phyloP scores from a whole-genome alignment of 2,888 invertebrate genomes.

The Automeris io region DNA sequence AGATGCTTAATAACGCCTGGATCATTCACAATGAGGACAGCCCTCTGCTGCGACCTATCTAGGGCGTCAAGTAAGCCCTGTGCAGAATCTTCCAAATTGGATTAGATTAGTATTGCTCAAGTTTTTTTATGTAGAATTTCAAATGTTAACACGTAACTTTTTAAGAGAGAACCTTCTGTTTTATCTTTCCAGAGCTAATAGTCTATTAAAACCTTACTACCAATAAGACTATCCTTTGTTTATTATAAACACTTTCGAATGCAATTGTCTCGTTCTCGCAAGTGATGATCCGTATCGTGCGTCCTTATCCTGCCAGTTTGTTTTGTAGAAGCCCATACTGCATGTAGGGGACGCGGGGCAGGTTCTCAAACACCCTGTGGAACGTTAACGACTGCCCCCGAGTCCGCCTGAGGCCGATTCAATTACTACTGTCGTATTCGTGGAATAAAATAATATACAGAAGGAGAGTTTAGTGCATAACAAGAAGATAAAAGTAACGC shows the following conservation, averaged over 20 bases:
- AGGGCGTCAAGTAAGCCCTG: too few species aligned
- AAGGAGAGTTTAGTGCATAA: too few species aligned
- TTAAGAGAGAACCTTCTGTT: not conserved
- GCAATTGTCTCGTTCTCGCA: conserved; percentile 30
- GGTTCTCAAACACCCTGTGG: conserved; percentile 59
- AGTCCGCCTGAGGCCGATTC: conserved; percentile 74
- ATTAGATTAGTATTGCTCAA: too few species aligned
- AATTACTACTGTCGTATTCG: conserved; percentile 75
- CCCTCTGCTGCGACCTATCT: too few species aligned
- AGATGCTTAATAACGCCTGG: too few species aligned
- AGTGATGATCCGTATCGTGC: conserved; percentile 12
- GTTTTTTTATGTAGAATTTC: too few species aligned
- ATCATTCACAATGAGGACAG: too few species aligned
- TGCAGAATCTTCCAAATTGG: too few species aligned
- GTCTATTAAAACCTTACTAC: conserved; percentile 57
- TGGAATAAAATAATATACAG: too few species aligned
- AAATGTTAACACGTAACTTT: too few species aligned
- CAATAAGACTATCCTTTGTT: conserved; percentile 75
- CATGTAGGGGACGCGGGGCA: conserved; percentile 44
- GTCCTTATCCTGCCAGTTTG: conserved; percentile 48
- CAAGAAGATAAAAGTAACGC: too few species aligned
- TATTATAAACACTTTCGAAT: conserved; percentile 73
- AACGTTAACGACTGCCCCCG: conserved; percentile 71
- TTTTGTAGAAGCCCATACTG: conserved; percentile 66
- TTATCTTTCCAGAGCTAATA: conserved; percentile 21